A percentile compares a stretch with the other conserved stretches of the same genome.
Evolutionary conservation across 2,113 vertebrate genomes (phyloP).

Genomic region (Phoxinus phoxinus): DNA sequence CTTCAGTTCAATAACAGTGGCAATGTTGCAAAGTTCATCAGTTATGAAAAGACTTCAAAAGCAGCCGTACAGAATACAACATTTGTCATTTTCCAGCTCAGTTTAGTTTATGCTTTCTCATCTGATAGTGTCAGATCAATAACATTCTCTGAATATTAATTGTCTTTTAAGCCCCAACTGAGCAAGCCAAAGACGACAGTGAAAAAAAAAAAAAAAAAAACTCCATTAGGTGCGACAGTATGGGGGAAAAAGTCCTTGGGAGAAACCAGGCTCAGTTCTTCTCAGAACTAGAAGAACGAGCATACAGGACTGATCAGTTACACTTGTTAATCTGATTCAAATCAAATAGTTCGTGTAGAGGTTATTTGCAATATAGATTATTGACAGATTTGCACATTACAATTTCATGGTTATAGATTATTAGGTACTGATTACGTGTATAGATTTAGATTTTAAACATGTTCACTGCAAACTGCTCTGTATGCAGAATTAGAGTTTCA

Average conservation of each 20-base stretch:
- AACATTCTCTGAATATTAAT: neutral
- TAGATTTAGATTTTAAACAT: neutral
- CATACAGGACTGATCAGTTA: neutral
- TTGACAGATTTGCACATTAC: neutral
- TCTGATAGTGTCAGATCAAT: neutral
- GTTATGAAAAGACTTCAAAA: neutral
- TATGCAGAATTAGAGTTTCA: neutral
- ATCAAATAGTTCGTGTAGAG: neutral
- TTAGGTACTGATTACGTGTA: neutral
- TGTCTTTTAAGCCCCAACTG: neutral
- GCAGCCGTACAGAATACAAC: neutral
- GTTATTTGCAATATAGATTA: neutral
- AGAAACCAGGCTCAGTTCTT: neutral
- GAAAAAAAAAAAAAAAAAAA: neutral
- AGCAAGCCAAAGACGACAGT: neutral
- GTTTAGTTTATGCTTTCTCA: neutral
- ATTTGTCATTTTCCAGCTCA: neutral
- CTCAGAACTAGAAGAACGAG: neutral
- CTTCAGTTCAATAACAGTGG: neutral
- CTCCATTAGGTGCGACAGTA: neutral
- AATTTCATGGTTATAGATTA: neutral
- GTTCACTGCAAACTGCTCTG: neutral
- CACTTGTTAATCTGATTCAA: neutral
- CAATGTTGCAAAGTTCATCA: neutral
- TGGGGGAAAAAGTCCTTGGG: neutral